Percentiles rank a stretch among this genome's conserved stretches.
Conservation (phyloP, 2,888 invertebrate species). For the Limnephilus marmoratus region DNA sequence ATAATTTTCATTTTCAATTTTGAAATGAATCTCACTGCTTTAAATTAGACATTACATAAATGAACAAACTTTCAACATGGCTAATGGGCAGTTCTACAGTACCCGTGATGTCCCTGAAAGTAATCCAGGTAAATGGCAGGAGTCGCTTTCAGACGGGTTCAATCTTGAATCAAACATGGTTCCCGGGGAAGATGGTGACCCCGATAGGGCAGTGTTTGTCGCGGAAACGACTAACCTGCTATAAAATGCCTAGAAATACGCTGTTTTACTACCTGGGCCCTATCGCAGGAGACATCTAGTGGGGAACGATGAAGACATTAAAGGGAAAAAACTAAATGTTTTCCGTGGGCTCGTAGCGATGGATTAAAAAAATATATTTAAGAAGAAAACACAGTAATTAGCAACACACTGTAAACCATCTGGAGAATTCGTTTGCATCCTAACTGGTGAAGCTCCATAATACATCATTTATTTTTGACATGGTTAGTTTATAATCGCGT, state of each 20-base stretch:
- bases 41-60: not conserved
- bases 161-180: not conserved
- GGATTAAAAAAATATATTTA: not conserved
- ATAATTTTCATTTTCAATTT: no score
- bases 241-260: not conserved
- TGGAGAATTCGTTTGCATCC: no score
- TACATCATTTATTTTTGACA: no score
- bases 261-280: not conserved
- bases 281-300: not conserved
- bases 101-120: not conserved
- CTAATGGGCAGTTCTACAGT: not conserved
- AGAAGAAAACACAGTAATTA: no score
- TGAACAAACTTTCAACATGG: not conserved
- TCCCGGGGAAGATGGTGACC: not conserved
- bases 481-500: no score
- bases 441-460: no score
- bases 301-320: not conserved
- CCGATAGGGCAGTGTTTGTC: not conserved
- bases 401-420: no score
- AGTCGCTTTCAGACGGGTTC: not conserved
- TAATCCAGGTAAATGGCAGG: not conserved
- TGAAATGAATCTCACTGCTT: not conserved
- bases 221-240: not conserved
- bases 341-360: not conserved
- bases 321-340: not conserved